phyloP scores from a whole-genome alignment of 2,797 vertebrate genomes.

The Girardinus metallicus region DNA sequence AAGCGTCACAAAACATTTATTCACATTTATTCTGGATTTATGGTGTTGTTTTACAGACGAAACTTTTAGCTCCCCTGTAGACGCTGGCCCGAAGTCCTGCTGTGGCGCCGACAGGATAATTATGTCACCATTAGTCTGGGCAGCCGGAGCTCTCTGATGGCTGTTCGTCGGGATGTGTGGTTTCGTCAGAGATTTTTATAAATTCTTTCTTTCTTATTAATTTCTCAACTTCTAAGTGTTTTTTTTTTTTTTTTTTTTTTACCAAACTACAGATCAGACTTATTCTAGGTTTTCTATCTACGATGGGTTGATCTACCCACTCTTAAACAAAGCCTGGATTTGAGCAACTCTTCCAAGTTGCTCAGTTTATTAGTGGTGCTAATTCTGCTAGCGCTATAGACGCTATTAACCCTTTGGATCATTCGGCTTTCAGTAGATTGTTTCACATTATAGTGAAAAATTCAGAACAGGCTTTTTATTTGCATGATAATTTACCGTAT shows the following conservation, averaged over 20 bases:
- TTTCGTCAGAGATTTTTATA: not conserved
- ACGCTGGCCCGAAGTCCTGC: not conserved
- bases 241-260: not conserved
- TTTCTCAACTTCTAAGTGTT: not conserved
- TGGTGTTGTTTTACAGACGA: slow-evolving; percentile 2
- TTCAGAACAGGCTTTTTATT: not conserved
- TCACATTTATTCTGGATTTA: slow-evolving; percentile 7
- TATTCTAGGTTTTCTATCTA: not conserved
- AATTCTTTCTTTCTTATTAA: not conserved
- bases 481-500: not conserved
- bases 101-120: not conserved
- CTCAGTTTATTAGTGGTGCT: not conserved
- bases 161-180: too few relatives aligned
- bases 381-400: not conserved
- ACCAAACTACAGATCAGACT: not conserved
- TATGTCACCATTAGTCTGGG: slow-evolving; percentile 14
- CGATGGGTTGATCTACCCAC: not conserved
- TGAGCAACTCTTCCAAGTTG: not conserved
- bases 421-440: not conserved
- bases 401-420: not conserved
- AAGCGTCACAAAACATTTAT: slow-evolving; percentile 6
- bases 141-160: not conserved
- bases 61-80: not conserved
- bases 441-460: not conserved
- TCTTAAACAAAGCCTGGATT: not conserved